These are phyloP conservation scores for Pteropus rufus DNA, from an alignment of 2,797 vertebrate species.

Conservation along the genomic window DNA sequence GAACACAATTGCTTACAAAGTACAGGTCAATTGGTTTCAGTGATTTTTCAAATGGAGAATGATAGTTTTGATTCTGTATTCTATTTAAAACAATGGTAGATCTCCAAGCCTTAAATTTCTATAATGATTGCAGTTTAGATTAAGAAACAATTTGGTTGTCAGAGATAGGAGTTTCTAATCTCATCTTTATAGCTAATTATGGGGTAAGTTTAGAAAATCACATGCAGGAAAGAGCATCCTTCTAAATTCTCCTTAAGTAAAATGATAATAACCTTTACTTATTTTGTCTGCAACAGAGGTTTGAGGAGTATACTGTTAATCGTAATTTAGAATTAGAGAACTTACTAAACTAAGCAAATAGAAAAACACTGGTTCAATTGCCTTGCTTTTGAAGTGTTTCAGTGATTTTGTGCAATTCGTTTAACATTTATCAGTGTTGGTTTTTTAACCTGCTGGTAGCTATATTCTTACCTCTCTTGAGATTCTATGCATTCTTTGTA, in stretches of 20 bases:
- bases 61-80: conserved; percentile 34
- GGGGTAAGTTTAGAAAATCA: conserved; percentile 58
- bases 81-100: conserved; percentile 39
- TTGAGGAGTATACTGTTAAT: not conserved
- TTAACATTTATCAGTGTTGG: not conserved
- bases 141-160: conserved; percentile 54
- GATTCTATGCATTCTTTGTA: not conserved
- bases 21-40: not conserved
- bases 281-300: conserved; percentile 34
- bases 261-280: conserved; percentile 34
- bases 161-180: conserved; percentile 44
- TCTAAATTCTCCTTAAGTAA: conserved; percentile 27
- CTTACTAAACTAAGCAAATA: not conserved
- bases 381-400: not conserved
- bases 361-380: not conserved
- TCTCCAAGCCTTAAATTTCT: conserved; percentile 25
- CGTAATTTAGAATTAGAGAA: not conserved
- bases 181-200: conserved; percentile 59
- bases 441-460: not conserved
- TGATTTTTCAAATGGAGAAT: conserved; percentile 42
- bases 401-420: not conserved
- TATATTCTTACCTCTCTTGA: not conserved
- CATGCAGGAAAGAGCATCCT: conserved; percentile 39
- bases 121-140: conserved; percentile 44
- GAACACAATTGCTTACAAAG: conserved; percentile 11